Conservation (phyloP, 2,797 vertebrate species). For the Lateolabrax maculatus region DNA sequence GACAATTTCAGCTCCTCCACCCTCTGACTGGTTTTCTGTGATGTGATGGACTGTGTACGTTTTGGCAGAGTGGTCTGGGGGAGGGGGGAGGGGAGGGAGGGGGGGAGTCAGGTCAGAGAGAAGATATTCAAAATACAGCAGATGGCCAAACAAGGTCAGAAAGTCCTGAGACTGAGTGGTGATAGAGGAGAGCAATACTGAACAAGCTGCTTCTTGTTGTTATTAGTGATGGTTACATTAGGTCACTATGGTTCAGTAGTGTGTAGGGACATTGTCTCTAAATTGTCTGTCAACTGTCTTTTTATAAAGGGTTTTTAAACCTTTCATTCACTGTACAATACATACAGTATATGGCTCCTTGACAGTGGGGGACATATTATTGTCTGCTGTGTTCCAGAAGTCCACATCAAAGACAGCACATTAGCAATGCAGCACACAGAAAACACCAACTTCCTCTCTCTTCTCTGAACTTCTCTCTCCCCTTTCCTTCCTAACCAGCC, state of each 20-base stretch:
- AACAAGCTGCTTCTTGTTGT: slow-evolving; percentile 26
- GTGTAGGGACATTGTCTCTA: neutral
- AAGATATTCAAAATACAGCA: slow-evolving; percentile 24
- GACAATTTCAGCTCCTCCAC: slow-evolving; percentile 71
- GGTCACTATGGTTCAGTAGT: neutral
- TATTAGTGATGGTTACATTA: slow-evolving; percentile 14
- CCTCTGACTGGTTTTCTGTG: slow-evolving; percentile 80
- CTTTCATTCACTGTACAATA: neutral
- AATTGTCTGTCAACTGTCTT: neutral
- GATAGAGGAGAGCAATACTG: neutral
- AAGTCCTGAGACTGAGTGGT: neutral
- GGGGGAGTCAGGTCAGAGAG: slow-evolving; percentile 5
- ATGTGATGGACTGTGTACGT: slow-evolving; percentile 76
- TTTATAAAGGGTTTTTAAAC: neutral
- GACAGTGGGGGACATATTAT: slow-evolving; percentile 12
- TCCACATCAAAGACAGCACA: slow-evolving; percentile 57
- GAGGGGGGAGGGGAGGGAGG: slow-evolving; percentile 4
- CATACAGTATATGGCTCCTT: neutral
- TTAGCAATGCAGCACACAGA: slow-evolving; percentile 45
- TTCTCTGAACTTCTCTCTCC: slow-evolving; percentile 3
- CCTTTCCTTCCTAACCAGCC: neutral
- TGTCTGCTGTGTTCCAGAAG: slow-evolving; percentile 23
- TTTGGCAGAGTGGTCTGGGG: slow-evolving; percentile 84
- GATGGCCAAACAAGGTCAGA: neutral
- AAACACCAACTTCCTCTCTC: slow-evolving; percentile 22